A percentile compares a stretch with the other conserved stretches of the same genome.
Conservation (phyloP, 1,140 invertebrate species). For the Halesus radiatus region DNA sequence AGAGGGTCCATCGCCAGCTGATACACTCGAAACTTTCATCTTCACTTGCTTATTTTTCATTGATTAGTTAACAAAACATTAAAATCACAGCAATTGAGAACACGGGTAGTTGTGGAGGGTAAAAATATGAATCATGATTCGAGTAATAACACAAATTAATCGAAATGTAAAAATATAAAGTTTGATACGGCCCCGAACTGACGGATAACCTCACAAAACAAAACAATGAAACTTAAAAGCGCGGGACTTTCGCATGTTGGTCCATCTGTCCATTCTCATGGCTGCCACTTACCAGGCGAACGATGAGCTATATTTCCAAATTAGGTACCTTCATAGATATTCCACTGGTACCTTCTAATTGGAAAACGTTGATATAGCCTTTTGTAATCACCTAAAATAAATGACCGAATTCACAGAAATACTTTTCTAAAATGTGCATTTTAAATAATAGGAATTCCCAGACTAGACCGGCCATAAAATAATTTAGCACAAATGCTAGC, state of each 20-base stretch:
- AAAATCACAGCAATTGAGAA: background rate
- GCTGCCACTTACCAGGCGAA: background rate
- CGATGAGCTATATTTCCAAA: background rate
- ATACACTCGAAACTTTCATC: slow-evolving; percentile 42
- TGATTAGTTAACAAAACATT: background rate
- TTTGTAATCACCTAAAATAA: no score
- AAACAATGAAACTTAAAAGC: slow-evolving; percentile 47
- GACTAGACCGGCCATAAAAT: no score
- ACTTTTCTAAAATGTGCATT: no score
- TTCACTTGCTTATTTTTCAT: slow-evolving; percentile 2
- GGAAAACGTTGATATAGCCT: no score
- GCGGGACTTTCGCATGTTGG: slow-evolving; percentile 42
- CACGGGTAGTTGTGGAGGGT: background rate
- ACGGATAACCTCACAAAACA: slow-evolving; percentile 51
- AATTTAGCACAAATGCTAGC: no score
- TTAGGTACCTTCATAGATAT: no score
- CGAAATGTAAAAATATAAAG: background rate
- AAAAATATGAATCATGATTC: slow-evolving; percentile 13
- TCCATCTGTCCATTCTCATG: background rate
- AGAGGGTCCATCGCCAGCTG: slow-evolving; percentile 36
- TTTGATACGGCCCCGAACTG: slow-evolving; percentile 13
- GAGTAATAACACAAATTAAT: slow-evolving; percentile 22
- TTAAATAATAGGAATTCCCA: no score
- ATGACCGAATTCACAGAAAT: no score
- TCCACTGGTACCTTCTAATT: background rate